A percentile compares a stretch with the other conserved stretches of the same genome.
phyloP scores from a whole-genome alignment of 2,888 invertebrate species.

The Lamellibrachia columna region DNA sequence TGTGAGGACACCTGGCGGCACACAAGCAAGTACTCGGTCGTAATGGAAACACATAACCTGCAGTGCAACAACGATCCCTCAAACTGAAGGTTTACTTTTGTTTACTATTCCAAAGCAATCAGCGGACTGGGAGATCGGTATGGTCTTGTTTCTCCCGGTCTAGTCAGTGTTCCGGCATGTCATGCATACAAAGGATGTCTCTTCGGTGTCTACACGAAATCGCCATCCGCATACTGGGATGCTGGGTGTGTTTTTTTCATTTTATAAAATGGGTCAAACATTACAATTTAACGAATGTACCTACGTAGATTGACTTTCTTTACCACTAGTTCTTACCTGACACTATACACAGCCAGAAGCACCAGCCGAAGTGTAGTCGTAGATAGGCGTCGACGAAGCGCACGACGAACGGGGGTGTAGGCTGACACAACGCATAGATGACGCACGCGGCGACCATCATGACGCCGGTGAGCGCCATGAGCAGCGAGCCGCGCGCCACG shows the following conservation, averaged over 20 bases:
- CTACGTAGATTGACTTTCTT: not conserved
- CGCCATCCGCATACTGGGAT: not conserved
- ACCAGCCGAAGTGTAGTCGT: conserved; percentile 90
- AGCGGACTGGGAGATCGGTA: too few species aligned
- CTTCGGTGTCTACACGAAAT: too few species aligned
- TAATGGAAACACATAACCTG: not conserved
- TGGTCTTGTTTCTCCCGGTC: too few species aligned
- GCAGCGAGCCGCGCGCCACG: conserved; percentile 91
- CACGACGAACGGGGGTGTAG: conserved; percentile 78
- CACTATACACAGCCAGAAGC: conserved; percentile 81
- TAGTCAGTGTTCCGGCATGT: too few species aligned
- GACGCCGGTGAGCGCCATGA: conserved; percentile 81
- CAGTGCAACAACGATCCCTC: not conserved
- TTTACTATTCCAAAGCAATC: too few species aligned
- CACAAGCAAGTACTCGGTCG: not conserved
- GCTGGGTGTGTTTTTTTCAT: not conserved
- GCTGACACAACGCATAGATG: conserved; percentile 82
- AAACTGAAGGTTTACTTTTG: too few species aligned
- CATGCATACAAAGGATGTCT: too few species aligned
- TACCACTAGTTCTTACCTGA: conserved; percentile 25
- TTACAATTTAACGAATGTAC: not conserved
- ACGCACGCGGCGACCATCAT: conserved; percentile 83
- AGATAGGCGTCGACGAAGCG: conserved; percentile 85
- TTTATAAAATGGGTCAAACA: not conserved
- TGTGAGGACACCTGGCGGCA: conserved; percentile 21